Evolutionary conservation across 2,113 vertebrate species (phyloP), one percentile per base, ranked within the genome.

Genomic region (Hippocampus zosterae): DNA sequence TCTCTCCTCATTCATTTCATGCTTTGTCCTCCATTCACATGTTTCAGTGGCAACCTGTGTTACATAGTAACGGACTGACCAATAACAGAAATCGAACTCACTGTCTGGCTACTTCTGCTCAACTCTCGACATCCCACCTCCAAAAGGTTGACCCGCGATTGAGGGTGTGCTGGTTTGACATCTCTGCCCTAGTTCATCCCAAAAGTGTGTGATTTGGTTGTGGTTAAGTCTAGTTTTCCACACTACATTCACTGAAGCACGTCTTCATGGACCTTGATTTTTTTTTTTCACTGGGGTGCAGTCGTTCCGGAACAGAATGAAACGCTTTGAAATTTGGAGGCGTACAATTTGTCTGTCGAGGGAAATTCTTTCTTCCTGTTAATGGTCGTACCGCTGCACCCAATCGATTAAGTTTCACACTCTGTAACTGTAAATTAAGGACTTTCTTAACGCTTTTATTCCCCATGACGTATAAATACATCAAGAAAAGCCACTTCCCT

Each of bases 41-140:
- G 88, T 93, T 92, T 90, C 90, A 87, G 83, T 91, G 84, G 89
- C 80, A 91, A 90, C 91, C 46, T 3, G 50, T 59, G 73, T 91
- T 79, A 78, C 87, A 77, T 90, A 89, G 89, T 85, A 88, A 90
- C 89, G 10, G 56, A 75, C 27, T 21, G 13, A 65, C 88, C 85
- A 87, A 79, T 87, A 68, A 69, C 71, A 13, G 72, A 66, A 64
- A 48, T 71, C 8, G 42, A 68, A 72, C 66, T 70, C 40, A 44
- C 60, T 70, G 61, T 18, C 71, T 66, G 48, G 48, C 46, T 80
- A 62, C 46, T 68, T 8, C 60, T 16, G 41, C 61, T 13, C 7
- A 25, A 1, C 33, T 83, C 61, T 71, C 75, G 77, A 2, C 42
- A 44, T 44, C 42, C 53, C 23, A 16, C 56, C 13, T 59, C 56